Percentiles rank a stretch among this genome's conserved stretches.
Conservation (phyloP, 2,797 vertebrate genomes). For the Enteromius paludinosus region DNA sequence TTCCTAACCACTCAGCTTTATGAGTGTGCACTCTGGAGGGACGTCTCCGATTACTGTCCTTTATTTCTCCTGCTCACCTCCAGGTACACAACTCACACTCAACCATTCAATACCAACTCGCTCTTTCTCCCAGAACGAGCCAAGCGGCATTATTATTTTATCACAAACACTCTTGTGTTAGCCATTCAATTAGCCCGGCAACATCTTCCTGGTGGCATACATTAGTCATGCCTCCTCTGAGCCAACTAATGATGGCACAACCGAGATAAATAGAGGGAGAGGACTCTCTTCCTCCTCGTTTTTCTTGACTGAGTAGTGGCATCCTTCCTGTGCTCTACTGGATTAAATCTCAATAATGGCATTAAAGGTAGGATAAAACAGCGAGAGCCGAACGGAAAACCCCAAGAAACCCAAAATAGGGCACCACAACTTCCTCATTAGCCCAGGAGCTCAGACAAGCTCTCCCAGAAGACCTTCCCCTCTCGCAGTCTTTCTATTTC, state of each 20-base stretch:
- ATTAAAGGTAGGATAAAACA: slow-evolving; percentile 12
- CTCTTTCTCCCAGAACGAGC: slow-evolving; percentile 19
- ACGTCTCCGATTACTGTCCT: slow-evolving; percentile 51
- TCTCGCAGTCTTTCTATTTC: not conserved
- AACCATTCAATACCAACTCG: slow-evolving; percentile 30
- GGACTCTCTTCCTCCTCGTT: slow-evolving; percentile 17
- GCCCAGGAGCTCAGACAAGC: slow-evolving; percentile 40
- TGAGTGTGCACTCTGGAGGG: slow-evolving; percentile 35
- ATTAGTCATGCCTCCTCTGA: slow-evolving; percentile 41
- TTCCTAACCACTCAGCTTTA: slow-evolving; percentile 50
- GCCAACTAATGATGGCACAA: slow-evolving; percentile 29
- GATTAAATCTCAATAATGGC: slow-evolving; percentile 34
- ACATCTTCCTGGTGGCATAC: slow-evolving; percentile 37
- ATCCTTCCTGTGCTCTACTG: slow-evolving; percentile 30
- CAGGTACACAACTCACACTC: slow-evolving; percentile 47
- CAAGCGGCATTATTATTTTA: slow-evolving; percentile 46
- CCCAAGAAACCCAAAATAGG: slow-evolving; percentile 42
- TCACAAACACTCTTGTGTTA: slow-evolving; percentile 27
- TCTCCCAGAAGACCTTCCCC: slow-evolving; percentile 29
- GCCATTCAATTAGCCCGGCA: slow-evolving; percentile 47
- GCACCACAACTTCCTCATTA: slow-evolving; percentile 41
- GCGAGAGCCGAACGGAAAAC: slow-evolving; percentile 18
- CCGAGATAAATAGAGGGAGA: slow-evolving; percentile 11
- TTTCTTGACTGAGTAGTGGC: slow-evolving; percentile 15
- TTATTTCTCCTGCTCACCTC: slow-evolving; percentile 52